Percentiles rank a stretch among this genome's conserved stretches.
These are phyloP conservation scores for Orthosia incerta DNA, from an alignment of 2,888 invertebrate species.

Conservation along the genomic window DNA sequence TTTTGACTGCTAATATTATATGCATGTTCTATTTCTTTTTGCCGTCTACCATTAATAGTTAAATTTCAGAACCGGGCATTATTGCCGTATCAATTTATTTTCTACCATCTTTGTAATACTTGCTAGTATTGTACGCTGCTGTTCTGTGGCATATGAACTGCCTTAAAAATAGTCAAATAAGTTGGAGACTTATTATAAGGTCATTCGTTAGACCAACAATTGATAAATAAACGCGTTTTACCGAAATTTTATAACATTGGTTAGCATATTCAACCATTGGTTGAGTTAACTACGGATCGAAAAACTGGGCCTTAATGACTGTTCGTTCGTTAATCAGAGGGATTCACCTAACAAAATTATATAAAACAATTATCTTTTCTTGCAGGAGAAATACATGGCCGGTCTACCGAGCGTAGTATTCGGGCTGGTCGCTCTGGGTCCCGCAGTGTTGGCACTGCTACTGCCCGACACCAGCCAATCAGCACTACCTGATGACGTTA, in stretches of 20 bases:
- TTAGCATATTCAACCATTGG: too few species aligned
- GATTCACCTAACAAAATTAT: background rate
- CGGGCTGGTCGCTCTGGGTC: constrained; percentile 80
- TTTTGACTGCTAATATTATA: background rate
- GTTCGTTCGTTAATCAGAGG: background rate
- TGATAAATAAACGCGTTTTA: too few species aligned
- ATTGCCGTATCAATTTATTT: background rate
- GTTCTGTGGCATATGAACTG: background rate
- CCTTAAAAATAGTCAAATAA: too few species aligned
- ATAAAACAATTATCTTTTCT: constrained; percentile 8
- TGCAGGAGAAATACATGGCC: constrained; percentile 81
- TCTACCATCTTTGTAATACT: background rate
- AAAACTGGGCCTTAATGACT: too few species aligned
- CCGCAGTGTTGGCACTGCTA: constrained; percentile 79
- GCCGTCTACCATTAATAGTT: background rate
- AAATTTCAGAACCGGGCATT: background rate
- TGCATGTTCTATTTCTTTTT: background rate
- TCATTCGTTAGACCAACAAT: too few species aligned
- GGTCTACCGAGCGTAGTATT: constrained; percentile 84
- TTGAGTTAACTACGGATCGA: too few species aligned
- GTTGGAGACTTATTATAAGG: too few species aligned
- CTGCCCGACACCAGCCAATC: constrained; percentile 83
- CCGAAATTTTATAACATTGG: too few species aligned
- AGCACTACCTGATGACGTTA: constrained; percentile 80
- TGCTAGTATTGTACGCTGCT: background rate